A percentile compares a stretch with the other conserved stretches of the same genome.
Conservation (phyloP, 2,797 vertebrate species). For the Atherinosoma microstoma region DNA sequence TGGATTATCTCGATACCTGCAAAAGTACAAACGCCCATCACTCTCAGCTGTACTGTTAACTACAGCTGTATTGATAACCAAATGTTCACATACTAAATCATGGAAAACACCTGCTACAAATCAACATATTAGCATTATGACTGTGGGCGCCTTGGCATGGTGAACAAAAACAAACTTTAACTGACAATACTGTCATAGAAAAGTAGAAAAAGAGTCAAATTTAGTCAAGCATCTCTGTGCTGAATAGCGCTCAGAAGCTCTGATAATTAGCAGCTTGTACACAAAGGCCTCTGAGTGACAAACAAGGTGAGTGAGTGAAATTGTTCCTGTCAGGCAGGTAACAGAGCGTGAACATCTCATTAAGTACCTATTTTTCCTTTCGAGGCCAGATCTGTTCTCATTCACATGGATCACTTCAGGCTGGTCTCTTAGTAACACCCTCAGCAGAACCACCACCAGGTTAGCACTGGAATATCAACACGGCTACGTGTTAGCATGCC, state of each 20-base stretch:
- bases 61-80: neutral
- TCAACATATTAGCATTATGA: neutral
- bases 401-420: conserved; percentile 50
- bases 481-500: conserved; percentile 19
- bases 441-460: conserved; percentile 9
- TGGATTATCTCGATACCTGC: neutral
- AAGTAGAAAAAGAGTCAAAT: neutral
- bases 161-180: neutral
- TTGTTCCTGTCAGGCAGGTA: conserved; percentile 71
- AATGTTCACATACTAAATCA: neutral
- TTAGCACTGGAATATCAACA: conserved; percentile 28
- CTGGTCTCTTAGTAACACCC: conserved; percentile 22
- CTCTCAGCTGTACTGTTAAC: neutral
- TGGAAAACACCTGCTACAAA: neutral
- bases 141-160: neutral
- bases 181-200: neutral
- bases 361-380: conserved; percentile 66
- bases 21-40: neutral
- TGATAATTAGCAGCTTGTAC: conserved; percentile 69
- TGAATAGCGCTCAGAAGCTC: conserved; percentile 36
- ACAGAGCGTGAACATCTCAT: conserved; percentile 74
- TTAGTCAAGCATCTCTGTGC: conserved; percentile 19
- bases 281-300: conserved; percentile 65
- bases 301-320: conserved; percentile 74
- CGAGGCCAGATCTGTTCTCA: conserved; percentile 27